Evolutionary conservation across 2,797 vertebrate species (phyloP).

Genomic region (Cryptoblepharus egeriae): DNA sequence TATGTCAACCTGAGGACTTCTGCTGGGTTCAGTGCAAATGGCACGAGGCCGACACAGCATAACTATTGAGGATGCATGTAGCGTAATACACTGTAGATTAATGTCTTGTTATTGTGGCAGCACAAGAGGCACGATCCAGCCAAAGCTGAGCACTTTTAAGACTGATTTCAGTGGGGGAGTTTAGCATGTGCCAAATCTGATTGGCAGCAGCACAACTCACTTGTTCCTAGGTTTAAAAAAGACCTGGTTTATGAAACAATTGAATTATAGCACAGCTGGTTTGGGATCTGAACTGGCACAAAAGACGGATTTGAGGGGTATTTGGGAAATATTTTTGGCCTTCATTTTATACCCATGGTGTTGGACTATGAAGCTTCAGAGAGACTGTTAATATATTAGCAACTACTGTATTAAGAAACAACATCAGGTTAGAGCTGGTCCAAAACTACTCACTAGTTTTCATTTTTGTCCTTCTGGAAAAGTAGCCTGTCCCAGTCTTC

Average conservation of each 20-base stretch:
- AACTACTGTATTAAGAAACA: background rate
- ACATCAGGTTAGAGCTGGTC: background rate
- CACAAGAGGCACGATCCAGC: background rate
- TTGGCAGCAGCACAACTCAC: background rate
- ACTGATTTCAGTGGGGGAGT: background rate
- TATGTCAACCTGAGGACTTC: background rate
- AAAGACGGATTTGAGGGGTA: background rate
- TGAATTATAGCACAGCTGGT: no score
- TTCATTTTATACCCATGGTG: background rate
- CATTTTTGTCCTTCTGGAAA: background rate
- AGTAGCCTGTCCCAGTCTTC: background rate
- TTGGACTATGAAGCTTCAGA: background rate
- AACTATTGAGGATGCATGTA: background rate
- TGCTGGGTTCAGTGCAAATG: background rate
- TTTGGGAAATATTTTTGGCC: background rate
- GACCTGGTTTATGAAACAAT: background rate
- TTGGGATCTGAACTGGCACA: background rate
- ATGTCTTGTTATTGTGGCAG: conserved; percentile 23
- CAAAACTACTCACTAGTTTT: background rate
- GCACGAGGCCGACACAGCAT: background rate
- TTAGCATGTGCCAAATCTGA: background rate
- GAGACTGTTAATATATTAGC: background rate
- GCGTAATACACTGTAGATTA: background rate
- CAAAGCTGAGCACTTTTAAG: background rate
- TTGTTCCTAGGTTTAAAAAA: background rate